Evolutionary conservation across 2,113 vertebrate genomes (phyloP).

Genomic region (Crotophaga sulcirostris): DNA sequence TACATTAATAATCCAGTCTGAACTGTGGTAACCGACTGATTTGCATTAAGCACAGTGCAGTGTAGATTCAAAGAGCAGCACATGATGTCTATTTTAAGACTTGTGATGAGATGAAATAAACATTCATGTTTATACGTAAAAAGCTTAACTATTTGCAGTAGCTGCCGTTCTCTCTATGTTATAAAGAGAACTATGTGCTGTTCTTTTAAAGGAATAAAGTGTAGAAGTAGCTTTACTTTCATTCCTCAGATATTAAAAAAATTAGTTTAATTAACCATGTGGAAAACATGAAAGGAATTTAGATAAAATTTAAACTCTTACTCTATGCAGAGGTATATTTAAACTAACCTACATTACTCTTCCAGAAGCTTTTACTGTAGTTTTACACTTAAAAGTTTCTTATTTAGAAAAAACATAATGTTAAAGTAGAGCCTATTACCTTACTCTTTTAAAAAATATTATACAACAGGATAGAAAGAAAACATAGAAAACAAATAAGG

Average conservation of each 20-base stretch:
- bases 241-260: not conserved
- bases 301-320: not conserved
- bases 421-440: not conserved
- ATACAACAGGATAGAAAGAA: not conserved
- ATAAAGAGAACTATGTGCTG: not conserved
- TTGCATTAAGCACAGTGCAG: not conserved
- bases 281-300: not conserved
- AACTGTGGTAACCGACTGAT: not conserved
- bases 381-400: not conserved
- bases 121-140: constrained; percentile 33
- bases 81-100: constrained; percentile 59
- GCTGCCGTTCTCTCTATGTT: not conserved
- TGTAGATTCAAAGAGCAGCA: constrained; percentile 9
- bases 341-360: not conserved
- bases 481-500: constrained; percentile 20
- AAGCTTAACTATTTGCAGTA: constrained; percentile 13
- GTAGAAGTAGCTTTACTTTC: not conserved
- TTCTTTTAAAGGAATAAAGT: not conserved
- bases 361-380: not conserved
- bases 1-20: not conserved
- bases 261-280: not conserved
- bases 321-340: not conserved
- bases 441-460: not conserved
- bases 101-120: constrained; percentile 48
- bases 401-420: not conserved